Evolutionary conservation across 2,797 vertebrate genomes (phyloP).

Genomic region (Syngnathus acus): DNA sequence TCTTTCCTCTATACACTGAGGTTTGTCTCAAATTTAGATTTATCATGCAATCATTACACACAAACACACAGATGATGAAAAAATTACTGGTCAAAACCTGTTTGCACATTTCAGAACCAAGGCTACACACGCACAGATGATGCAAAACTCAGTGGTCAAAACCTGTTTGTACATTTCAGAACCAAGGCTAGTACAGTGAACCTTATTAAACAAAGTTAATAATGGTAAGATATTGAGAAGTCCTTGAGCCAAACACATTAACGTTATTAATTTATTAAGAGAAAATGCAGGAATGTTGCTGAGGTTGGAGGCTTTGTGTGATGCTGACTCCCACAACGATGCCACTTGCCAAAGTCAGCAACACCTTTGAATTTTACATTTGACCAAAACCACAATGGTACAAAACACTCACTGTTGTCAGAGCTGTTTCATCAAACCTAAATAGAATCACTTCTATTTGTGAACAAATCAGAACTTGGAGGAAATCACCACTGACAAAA

Average conservation of each 20-base stretch:
- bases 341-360: background rate
- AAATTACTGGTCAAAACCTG: background rate
- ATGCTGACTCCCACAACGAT: background rate
- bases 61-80: too few relatives aligned
- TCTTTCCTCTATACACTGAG: background rate
- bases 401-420: background rate
- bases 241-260: constrained; percentile 5
- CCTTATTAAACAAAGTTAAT: constrained; percentile 10
- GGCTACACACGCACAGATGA: too few relatives aligned
- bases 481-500: background rate
- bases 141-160: background rate
- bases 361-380: constrained; percentile 16
- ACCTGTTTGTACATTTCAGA: background rate
- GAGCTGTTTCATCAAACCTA: background rate
- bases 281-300: constrained; percentile 25
- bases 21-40: background rate
- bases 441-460: background rate
- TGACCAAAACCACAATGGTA: background rate
- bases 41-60: background rate
- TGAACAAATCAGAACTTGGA: background rate
- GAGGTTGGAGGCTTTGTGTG: constrained; percentile 19
- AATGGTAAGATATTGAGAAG: constrained; percentile 3
- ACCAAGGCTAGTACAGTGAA: constrained; percentile 9
- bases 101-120: too few relatives aligned
- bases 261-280: constrained; percentile 18